Conservation (phyloP, 2,113 vertebrate species). For the Barbus barbus region DNA sequence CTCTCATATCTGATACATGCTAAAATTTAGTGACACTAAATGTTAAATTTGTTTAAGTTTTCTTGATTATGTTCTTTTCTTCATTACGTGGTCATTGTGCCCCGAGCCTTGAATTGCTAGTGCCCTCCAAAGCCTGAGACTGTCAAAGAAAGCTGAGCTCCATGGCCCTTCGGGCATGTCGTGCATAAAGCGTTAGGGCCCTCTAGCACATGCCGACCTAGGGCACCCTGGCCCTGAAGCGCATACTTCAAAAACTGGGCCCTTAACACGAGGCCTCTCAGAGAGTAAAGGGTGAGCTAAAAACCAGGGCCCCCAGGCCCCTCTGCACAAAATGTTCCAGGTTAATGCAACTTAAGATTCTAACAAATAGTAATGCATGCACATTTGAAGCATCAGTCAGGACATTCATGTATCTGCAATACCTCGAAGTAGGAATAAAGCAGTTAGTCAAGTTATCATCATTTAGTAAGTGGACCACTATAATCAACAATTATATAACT, state of each 20-base stretch:
- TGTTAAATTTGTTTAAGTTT: background rate
- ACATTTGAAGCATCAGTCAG: background rate
- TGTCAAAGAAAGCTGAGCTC: background rate
- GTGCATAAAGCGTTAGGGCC: background rate
- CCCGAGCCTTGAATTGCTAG: background rate
- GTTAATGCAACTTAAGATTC: background rate
- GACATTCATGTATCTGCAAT: too few species aligned
- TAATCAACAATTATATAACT: background rate
- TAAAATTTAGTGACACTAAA: too few species aligned
- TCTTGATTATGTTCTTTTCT: background rate
- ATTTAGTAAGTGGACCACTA: background rate
- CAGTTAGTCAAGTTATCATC: background rate
- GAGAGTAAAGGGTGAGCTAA: background rate
- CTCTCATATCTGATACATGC: too few species aligned
- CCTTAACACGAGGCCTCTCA: too few species aligned
- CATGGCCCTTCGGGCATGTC: background rate
- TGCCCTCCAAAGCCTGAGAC: background rate
- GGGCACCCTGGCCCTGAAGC: background rate
- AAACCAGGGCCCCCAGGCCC: background rate
- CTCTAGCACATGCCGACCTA: background rate
- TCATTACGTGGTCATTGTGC: background rate
- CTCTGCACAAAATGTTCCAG: background rate
- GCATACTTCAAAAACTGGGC: too few species aligned
- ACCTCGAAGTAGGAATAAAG: background rate
- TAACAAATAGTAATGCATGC: background rate